Evolutionary conservation across 1,140 invertebrate species (phyloP).

Genomic region (Eriocheir sinensis): DNA sequence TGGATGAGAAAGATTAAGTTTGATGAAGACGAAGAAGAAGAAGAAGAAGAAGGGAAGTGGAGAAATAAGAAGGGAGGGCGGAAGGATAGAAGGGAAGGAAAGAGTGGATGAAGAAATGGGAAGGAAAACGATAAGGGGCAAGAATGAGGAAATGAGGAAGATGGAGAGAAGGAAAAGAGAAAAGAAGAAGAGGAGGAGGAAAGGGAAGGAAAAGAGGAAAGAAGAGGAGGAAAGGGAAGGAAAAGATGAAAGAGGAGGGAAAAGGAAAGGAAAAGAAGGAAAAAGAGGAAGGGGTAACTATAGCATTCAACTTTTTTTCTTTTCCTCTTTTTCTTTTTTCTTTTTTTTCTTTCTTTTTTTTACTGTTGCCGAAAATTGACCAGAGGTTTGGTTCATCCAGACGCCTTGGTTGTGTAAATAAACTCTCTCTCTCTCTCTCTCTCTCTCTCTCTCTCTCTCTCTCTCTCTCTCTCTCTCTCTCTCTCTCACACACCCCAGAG

Average conservation of each 20-base stretch:
- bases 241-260: not conserved
- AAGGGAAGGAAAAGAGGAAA: not conserved
- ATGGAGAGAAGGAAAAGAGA: not conserved
- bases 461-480: not conserved
- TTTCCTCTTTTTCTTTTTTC: not conserved
- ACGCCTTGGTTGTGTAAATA: not conserved
- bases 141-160: not conserved
- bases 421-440: not conserved
- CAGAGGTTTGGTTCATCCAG: not conserved
- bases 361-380: not conserved
- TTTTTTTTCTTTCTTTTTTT: not conserved
- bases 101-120: not conserved
- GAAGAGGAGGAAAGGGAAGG: not conserved
- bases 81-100: not conserved
- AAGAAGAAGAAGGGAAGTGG: not conserved
- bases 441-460: constrained; percentile 21
- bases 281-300: too few relatives aligned
- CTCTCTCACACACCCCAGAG: not conserved
- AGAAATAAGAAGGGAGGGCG: not conserved
- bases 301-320: too few relatives aligned
- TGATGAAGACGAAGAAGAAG: not conserved
- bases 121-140: not conserved
- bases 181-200: not conserved
- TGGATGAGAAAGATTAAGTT: not conserved
- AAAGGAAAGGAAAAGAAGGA: not conserved